A percentile compares a stretch with the other conserved stretches of the same genome.
These are phyloP conservation scores for Remorina albescens DNA, from an alignment of 2,797 vertebrate species.

Conservation along the genomic window DNA sequence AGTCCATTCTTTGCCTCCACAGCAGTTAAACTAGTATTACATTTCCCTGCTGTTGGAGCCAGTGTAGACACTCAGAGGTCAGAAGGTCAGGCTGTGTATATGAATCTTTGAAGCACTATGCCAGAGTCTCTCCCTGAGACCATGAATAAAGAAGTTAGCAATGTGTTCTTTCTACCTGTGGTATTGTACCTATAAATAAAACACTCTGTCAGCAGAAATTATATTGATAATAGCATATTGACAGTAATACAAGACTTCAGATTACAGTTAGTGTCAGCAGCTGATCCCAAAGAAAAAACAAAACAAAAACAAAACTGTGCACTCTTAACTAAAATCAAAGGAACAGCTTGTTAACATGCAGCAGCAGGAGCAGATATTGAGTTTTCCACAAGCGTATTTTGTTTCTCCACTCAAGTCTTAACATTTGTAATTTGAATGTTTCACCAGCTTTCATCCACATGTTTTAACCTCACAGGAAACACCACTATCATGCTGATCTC, in stretches of 20 bases:
- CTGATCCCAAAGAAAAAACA: neutral
- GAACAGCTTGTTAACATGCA: neutral
- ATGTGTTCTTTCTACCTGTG: neutral
- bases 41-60: conserved; percentile 7
- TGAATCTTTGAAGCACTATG: conserved; percentile 22
- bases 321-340: neutral
- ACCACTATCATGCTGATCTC: conserved; percentile 23
- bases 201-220: neutral
- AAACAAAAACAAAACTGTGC: too few relatives aligned
- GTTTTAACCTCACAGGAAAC: conserved; percentile 10
- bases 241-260: neutral
- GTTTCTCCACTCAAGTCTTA: neutral
- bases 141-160: conserved; percentile 13
- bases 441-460: conserved; percentile 14
- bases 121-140: neutral
- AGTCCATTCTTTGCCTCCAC: neutral
- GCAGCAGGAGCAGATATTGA: neutral
- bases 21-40: neutral
- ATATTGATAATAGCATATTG: neutral
- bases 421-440: conserved; percentile 8
- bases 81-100: conserved; percentile 46
- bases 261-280: neutral
- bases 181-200: neutral
- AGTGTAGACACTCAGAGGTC: conserved; percentile 25
- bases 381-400: neutral